A percentile compares a stretch with the other conserved stretches of the same genome.
These are phyloP conservation scores for Aptenodytes forsteri DNA, from an alignment of 2,113 vertebrate genomes.

Conservation along the genomic window DNA sequence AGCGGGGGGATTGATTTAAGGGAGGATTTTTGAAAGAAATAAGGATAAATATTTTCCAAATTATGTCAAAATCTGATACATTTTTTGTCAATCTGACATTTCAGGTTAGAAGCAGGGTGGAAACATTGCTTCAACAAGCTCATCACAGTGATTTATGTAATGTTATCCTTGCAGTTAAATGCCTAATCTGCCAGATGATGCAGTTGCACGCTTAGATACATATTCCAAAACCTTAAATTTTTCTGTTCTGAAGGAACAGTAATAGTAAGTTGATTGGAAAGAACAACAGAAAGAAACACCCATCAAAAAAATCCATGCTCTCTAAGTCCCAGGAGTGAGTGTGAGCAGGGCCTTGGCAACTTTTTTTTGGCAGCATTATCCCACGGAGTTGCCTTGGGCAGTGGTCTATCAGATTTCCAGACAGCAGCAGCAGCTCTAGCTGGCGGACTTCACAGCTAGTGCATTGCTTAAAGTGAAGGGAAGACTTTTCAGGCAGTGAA, in stretches of 20 bases:
- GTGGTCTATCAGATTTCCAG: not conserved
- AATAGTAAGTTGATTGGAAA: slow-evolving; percentile 6
- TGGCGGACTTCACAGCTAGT: not conserved
- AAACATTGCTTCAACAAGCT: not conserved
- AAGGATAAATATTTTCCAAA: slow-evolving; percentile 15
- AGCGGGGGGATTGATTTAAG: not conserved
- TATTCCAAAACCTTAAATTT: slow-evolving; percentile 13
- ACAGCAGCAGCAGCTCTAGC: not conserved
- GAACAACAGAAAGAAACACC: not conserved
- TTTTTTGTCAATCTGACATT: not conserved
- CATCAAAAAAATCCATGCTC: not conserved
- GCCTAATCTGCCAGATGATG: slow-evolving; percentile 17
- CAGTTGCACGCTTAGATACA: not conserved
- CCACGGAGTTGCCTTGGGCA: not conserved
- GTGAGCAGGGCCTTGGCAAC: not conserved
- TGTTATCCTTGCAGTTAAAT: not conserved
- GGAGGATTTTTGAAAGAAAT: not conserved
- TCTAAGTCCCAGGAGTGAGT: not conserved
- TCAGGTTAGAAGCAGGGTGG: not conserved
- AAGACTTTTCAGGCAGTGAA: not conserved
- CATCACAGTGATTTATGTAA: not conserved
- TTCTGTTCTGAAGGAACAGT: slow-evolving; percentile 13
- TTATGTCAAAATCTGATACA: not conserved
- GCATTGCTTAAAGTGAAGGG: not conserved
- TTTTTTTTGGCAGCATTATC: not conserved